Conservation (phyloP, 2,113 vertebrate genomes). For the Catagonus wagneri region DNA sequence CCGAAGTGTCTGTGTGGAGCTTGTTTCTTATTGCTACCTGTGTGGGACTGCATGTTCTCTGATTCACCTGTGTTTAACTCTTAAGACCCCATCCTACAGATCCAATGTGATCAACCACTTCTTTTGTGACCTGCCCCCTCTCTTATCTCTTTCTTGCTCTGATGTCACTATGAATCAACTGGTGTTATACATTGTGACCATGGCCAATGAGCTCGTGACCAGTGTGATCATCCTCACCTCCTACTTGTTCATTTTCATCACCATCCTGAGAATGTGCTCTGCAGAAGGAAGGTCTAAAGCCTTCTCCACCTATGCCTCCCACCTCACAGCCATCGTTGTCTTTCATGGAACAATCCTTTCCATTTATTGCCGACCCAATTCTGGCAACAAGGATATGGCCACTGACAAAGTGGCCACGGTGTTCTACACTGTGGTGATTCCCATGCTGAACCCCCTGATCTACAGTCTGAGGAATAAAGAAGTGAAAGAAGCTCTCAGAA, state of each 20-base stretch:
- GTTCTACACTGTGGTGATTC: conserved; percentile 78
- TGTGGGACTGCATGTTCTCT: conserved; percentile 10
- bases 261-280: conserved; percentile 65
- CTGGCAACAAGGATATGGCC: background rate
- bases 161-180: background rate
- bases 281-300: background rate
- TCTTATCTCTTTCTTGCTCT: conserved; percentile 58
- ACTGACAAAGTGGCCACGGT: conserved; percentile 42
- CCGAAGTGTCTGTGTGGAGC: background rate
- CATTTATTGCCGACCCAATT: conserved; percentile 60
- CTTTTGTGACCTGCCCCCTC: conserved; percentile 58
- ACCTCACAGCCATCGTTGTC: conserved; percentile 65
- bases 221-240: background rate
- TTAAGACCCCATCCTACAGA: conserved; percentile 10
- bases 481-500: conserved; percentile 68
- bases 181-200: background rate
- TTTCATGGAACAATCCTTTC: conserved; percentile 75
- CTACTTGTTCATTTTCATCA: background rate
- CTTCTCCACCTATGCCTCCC: conserved; percentile 75
- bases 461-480: conserved; percentile 82
- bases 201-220: background rate
- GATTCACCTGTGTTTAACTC: conserved; percentile 10
- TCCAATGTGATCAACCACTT: conserved; percentile 63
- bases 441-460: conserved; percentile 80
- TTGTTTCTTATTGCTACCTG: conserved; percentile 23